Evolutionary conservation across 2,797 vertebrate species (phyloP).

Genomic region (Chelon labrosus): DNA sequence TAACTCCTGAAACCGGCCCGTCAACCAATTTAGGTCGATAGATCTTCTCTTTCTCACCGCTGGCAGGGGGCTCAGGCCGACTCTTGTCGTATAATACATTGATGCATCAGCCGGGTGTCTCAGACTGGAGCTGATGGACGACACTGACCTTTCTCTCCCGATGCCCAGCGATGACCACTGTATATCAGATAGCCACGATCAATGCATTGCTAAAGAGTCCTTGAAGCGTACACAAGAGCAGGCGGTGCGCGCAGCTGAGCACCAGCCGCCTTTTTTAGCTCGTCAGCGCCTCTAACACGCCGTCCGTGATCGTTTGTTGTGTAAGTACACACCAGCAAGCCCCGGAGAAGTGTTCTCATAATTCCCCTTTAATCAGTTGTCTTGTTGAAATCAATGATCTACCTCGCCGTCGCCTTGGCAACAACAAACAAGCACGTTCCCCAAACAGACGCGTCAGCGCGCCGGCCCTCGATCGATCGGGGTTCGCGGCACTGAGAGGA

Average conservation of each 20-base stretch:
- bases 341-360: background rate
- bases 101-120: conserved; percentile 54
- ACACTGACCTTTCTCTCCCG: conserved; percentile 69
- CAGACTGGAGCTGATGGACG: conserved; percentile 62
- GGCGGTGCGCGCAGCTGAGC: background rate
- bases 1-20: conserved; percentile 47
- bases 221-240: background rate
- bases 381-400: conserved; percentile 9
- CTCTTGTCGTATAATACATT: conserved; percentile 48
- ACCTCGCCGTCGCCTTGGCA: conserved; percentile 30
- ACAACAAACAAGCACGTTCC: conserved; percentile 1
- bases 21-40: conserved; percentile 53
- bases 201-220: conserved; percentile 32
- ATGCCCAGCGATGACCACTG: conserved; percentile 63
- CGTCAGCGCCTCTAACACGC: background rate
- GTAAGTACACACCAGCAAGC: background rate
- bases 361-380: conserved; percentile 6
- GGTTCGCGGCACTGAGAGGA: background rate
- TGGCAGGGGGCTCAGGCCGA: conserved; percentile 23
- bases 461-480: background rate
- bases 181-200: conserved; percentile 60
- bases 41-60: conserved; percentile 43
- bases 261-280: background rate
- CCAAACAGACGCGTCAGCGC: conserved; percentile 18
- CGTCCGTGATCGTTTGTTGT: background rate